Conservation (phyloP, 2,797 vertebrate species). For the Ctenosaura bakeri region DNA sequence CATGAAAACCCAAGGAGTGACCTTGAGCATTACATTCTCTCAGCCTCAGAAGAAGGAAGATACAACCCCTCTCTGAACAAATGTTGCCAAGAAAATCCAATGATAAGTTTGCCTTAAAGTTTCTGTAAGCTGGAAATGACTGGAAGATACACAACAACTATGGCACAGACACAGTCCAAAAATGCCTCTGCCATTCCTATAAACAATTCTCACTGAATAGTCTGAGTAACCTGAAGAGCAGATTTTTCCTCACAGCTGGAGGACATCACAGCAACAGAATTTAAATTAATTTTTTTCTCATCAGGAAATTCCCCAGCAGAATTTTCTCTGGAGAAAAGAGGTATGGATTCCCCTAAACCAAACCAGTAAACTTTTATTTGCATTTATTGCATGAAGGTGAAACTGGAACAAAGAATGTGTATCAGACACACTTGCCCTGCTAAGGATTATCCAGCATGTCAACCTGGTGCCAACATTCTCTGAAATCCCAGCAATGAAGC, state of each 20-base stretch:
- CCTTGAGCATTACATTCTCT: no score
- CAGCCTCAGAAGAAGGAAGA: no score
- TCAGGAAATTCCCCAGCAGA: not conserved
- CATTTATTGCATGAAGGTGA: not conserved
- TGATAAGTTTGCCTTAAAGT: no score
- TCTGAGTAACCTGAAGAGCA: not conserved
- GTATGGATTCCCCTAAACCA: not conserved
- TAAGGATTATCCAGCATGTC: constrained; percentile 79
- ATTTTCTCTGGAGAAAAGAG: not conserved
- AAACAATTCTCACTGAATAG: not conserved
- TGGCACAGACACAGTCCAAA: not conserved
- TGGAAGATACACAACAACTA: no score
- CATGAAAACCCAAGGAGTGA: no score
- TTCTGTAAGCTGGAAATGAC: no score
- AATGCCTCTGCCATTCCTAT: not conserved
- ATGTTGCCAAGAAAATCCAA: no score
- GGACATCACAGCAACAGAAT: not conserved
- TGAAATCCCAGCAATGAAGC: constrained; percentile 63
- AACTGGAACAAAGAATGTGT: constrained; percentile 78
- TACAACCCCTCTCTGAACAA: no score
- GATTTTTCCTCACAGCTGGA: not conserved
- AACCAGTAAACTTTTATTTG: not conserved
- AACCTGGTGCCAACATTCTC: constrained; percentile 81
- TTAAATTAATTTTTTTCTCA: constrained; percentile 1
- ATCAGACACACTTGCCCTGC: constrained; percentile 80